Evolutionary conservation across 2,797 vertebrate species (phyloP).

Genomic region (Myripristis jacobus): DNA sequence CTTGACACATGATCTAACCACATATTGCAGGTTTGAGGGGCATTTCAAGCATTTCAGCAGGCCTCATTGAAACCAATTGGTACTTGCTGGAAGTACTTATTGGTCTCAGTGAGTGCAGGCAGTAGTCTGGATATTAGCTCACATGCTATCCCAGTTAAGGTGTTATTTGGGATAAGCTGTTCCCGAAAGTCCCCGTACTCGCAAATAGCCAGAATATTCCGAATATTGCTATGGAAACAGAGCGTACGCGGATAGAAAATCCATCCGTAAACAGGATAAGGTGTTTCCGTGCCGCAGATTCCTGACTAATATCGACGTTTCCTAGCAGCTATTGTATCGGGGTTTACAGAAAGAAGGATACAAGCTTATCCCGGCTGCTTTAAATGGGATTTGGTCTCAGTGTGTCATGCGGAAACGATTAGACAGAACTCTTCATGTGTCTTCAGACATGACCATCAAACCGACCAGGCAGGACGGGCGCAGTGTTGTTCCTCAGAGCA

Average conservation of each 20-base stretch:
- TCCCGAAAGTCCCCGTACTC: neutral
- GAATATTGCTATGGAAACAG: neutral
- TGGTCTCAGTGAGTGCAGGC: neutral
- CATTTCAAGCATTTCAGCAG: slow-evolving; percentile 32
- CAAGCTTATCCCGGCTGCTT: slow-evolving; percentile 20
- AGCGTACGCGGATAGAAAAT: neutral
- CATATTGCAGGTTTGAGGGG: slow-evolving; percentile 42
- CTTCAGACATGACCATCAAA: slow-evolving; percentile 20
- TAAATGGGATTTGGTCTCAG: slow-evolving; percentile 13
- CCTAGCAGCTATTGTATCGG: slow-evolving; percentile 14
- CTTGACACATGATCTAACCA: slow-evolving; percentile 46
- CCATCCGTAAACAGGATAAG: neutral
- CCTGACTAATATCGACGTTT: slow-evolving; percentile 20
- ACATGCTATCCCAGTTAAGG: slow-evolving; percentile 12
- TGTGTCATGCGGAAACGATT: neutral
- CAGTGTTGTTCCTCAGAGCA: neutral
- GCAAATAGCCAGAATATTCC: neutral
- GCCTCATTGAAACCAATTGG: slow-evolving; percentile 45
- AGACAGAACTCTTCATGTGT: too few relatives aligned
- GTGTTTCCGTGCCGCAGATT: slow-evolving; percentile 14
- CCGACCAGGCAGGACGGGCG: neutral
- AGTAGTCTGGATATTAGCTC: slow-evolving; percentile 5
- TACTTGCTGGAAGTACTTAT: slow-evolving; percentile 16
- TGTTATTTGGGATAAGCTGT: slow-evolving; percentile 17
- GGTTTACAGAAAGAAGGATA: slow-evolving; percentile 38